Conservation (phyloP, 2,888 invertebrate genomes). For the Podotricha telesiphe region DNA sequence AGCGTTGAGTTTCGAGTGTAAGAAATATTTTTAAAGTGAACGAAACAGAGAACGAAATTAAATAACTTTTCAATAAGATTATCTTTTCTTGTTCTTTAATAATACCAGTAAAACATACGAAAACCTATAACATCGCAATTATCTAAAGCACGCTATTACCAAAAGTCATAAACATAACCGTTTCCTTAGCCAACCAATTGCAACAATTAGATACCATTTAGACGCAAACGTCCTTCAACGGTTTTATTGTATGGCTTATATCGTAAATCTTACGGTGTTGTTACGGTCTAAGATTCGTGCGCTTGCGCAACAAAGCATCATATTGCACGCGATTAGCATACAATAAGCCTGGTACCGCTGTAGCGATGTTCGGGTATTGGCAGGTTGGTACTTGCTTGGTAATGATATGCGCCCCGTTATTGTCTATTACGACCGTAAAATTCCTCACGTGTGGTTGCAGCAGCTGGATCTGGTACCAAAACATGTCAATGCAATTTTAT, state of each 20-base stretch:
- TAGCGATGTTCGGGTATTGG: conserved; percentile 55
- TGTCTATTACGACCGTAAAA: conserved; percentile 38
- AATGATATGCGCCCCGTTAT: conserved; percentile 36
- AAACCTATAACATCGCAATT: not conserved
- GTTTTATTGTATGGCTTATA: conserved; percentile 35
- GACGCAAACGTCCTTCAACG: conserved; percentile 26
- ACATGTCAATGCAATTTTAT: not conserved
- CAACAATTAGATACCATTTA: conserved; percentile 31
- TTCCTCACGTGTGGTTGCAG: conserved; percentile 30
- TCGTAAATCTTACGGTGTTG: conserved; percentile 48
- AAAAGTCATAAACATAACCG: conserved; percentile 17
- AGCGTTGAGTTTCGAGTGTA: too few relatives aligned
- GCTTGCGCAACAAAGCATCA: conserved; percentile 63
- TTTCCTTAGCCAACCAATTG: conserved; percentile 22
- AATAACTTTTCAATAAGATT: too few relatives aligned
- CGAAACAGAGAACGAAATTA: not conserved
- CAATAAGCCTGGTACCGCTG: conserved; percentile 65
- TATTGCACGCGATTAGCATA: conserved; percentile 73
- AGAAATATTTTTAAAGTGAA: not conserved
- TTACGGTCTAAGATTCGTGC: conserved; percentile 57
- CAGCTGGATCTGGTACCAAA: conserved; percentile 16
- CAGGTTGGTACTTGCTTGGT: too few relatives aligned
- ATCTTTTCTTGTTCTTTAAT: too few relatives aligned
- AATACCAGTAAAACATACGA: too few relatives aligned
- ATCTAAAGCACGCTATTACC: conserved; percentile 1